phyloP scores from a whole-genome alignment of 2,797 vertebrate species.

The Gadopsis marmoratus region DNA sequence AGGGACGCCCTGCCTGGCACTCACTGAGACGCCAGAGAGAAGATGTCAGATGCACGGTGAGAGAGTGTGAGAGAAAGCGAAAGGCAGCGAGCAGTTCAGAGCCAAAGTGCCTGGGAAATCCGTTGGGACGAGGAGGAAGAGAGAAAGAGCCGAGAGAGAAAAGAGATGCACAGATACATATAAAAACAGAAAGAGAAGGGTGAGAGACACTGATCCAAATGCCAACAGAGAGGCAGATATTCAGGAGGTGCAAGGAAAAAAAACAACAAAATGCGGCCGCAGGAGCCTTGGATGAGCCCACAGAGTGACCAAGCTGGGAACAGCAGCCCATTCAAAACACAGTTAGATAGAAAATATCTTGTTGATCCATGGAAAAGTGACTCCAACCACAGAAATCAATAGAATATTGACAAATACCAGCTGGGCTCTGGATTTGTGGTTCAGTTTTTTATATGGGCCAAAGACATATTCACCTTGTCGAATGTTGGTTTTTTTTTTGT shows the following conservation, averaged over 20 bases:
- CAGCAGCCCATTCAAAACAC: conserved; percentile 39
- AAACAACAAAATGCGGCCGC: conserved; percentile 29
- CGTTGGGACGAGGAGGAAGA: conserved; percentile 48
- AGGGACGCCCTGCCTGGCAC: conserved; percentile 79
- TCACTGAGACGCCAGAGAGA: conserved; percentile 63
- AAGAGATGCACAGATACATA: conserved; percentile 17
- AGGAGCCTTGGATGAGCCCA: conserved; percentile 26
- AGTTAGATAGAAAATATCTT: conserved; percentile 71
- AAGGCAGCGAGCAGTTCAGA: conserved; percentile 50
- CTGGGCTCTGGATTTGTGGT: conserved; percentile 46
- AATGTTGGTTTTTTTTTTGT: no score
- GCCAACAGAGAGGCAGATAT: conserved; percentile 35
- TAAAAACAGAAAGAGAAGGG: conserved; percentile 43
- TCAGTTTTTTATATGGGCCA: conserved; percentile 21
- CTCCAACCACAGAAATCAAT: conserved; percentile 60
- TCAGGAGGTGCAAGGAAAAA: conserved; percentile 32
- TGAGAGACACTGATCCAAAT: conserved; percentile 52
- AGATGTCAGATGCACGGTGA: conserved; percentile 62
- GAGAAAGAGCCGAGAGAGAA: conserved; percentile 33
- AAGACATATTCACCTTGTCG: conserved; percentile 12
- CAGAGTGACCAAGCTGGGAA: conserved; percentile 21
- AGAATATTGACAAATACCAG: conserved; percentile 63
- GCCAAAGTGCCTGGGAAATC: conserved; percentile 59
- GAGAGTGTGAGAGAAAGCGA: conserved; percentile 38
- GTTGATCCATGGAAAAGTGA: conserved; percentile 73